Evolutionary conservation across 1,140 invertebrate species (phyloP).

Genomic region (Nasonia vitripennis): DNA sequence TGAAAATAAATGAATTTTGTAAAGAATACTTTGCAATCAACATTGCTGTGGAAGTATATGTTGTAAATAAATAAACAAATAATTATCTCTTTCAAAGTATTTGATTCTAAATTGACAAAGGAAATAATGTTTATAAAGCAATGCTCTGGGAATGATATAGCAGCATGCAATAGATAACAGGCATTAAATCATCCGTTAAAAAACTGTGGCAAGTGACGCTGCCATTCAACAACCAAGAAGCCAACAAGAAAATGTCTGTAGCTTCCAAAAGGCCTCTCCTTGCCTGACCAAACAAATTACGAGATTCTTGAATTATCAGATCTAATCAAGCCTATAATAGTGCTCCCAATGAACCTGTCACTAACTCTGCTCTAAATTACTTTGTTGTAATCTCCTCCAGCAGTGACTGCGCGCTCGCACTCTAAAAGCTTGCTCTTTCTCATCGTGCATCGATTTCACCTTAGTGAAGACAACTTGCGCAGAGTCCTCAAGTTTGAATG

Average conservation of each 20-base stretch:
- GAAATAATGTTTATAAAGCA: not conserved
- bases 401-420: not conserved
- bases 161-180: not conserved
- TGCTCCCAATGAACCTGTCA: slow-evolving; percentile 38
- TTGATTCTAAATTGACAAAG: not conserved
- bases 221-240: not conserved
- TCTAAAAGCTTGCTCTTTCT: not conserved
- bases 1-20: not conserved
- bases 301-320: slow-evolving; percentile 36
- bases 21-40: too few relatives aligned
- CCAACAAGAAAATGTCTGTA: not conserved
- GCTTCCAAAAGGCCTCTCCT: not conserved
- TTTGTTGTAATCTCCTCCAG: slow-evolving; percentile 38
- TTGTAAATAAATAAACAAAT: too few relatives aligned
- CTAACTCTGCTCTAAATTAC: slow-evolving; percentile 39
- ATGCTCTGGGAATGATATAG: not conserved
- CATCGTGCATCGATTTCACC: not conserved
- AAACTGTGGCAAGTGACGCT: not conserved
- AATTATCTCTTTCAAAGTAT: not conserved
- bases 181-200: not conserved
- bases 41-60: too few relatives aligned
- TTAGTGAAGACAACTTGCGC: not conserved
- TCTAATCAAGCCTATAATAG: slow-evolving; percentile 37
- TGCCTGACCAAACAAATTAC: slow-evolving; percentile 23
- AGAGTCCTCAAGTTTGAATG: slow-evolving; percentile 15